Conservation (phyloP, 2,888 invertebrate genomes). For the Leucozona laternaria region DNA sequence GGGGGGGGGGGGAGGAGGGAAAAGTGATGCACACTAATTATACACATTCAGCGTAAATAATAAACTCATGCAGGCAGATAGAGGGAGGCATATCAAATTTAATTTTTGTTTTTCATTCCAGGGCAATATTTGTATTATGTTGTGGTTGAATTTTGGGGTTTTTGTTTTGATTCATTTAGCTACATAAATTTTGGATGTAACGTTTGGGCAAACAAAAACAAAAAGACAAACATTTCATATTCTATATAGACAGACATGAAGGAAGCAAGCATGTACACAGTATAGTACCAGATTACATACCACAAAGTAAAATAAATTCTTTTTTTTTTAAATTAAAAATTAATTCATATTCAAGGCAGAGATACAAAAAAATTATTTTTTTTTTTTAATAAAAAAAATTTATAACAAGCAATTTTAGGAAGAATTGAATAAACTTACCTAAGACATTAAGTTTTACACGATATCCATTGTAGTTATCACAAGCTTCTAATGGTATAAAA, state of each 20-base stretch:
- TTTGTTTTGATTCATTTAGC: slow-evolving; percentile 11
- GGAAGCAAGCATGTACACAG: slow-evolving; percentile 55
- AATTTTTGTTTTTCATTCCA: slow-evolving; percentile 31
- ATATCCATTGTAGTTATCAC: slow-evolving; percentile 88
- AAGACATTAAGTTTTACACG: slow-evolving; percentile 89
- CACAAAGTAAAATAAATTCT: neutral
- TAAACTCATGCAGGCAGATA: slow-evolving; percentile 63
- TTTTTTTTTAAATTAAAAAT: slow-evolving; percentile 7
- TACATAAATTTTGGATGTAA: neutral
- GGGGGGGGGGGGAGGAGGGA: neutral
- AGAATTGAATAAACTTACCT: slow-evolving; percentile 85
- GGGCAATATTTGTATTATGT: neutral
- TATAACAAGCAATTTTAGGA: slow-evolving; percentile 11
- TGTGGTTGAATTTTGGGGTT: slow-evolving; percentile 20
- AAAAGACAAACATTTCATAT: slow-evolving; percentile 8
- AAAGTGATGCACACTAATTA: neutral
- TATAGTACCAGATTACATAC: too few relatives aligned
- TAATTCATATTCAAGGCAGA: slow-evolving; percentile 29
- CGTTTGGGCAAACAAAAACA: neutral
- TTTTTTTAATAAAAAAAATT: neutral
- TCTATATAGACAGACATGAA: slow-evolving; percentile 11
- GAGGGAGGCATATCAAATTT: slow-evolving; percentile 22
- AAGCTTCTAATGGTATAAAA: slow-evolving; percentile 89
- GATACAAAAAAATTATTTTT: neutral
- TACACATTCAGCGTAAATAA: slow-evolving; percentile 42